Evolutionary conservation across 1,140 invertebrate genomes (phyloP).

Genomic region (Diorhabda carinulata): DNA sequence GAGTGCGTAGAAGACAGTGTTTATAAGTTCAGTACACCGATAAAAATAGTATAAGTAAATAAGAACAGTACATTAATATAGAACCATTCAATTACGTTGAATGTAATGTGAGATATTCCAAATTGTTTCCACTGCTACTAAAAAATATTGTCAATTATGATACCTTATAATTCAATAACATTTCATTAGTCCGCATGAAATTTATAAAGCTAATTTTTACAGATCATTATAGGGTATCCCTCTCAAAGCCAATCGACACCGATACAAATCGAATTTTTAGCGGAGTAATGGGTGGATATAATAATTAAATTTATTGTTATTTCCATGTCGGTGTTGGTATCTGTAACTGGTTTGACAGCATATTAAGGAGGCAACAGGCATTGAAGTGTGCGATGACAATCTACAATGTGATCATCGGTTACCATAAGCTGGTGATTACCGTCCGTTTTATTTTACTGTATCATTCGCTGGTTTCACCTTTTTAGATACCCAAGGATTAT

Average conservation of each 20-base stretch:
- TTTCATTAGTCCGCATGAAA: too few species aligned
- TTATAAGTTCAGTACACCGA: too few species aligned
- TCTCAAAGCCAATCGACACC: background rate
- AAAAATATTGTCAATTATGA: too few species aligned
- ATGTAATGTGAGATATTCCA: too few species aligned
- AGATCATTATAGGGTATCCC: background rate
- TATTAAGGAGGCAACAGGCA: slow-evolving; percentile 7
- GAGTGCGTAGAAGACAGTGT: too few species aligned
- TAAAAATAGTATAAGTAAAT: too few species aligned
- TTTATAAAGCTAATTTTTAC: background rate
- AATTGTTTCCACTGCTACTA: too few species aligned
- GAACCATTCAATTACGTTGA: too few species aligned
- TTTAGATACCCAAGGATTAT: background rate
- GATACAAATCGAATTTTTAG: background rate
- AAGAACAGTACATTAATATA: too few species aligned
- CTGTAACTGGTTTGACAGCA: slow-evolving; percentile 8
- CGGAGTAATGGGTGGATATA: background rate
- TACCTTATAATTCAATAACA: too few species aligned
- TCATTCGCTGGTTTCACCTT: slow-evolving; percentile 1
- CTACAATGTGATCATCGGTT: slow-evolving; percentile 11
- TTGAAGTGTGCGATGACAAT: slow-evolving; percentile 12
- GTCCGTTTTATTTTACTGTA: slow-evolving; percentile 2
- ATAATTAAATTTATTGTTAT: slow-evolving; percentile 13
- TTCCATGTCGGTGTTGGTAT: slow-evolving; percentile 5
- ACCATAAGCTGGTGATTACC: slow-evolving; percentile 1